These are phyloP conservation scores for Tribolium freemani DNA, from an alignment of 2,888 invertebrate species.

Conservation along the genomic window DNA sequence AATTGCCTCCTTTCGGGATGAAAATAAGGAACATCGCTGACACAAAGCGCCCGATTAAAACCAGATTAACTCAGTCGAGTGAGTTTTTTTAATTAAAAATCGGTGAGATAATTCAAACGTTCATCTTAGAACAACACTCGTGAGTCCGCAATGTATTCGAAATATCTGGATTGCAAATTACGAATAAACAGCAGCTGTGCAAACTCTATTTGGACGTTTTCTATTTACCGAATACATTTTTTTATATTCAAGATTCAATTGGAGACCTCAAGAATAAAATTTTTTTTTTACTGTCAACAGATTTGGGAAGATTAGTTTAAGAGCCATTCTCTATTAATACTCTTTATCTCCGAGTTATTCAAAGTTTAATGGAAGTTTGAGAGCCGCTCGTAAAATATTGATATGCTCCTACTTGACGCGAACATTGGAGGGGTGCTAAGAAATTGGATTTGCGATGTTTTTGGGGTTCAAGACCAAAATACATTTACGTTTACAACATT, in stretches of 20 bases:
- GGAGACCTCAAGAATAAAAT: neutral
- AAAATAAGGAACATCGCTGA: neutral
- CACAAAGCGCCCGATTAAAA: neutral
- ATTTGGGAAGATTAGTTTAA: neutral
- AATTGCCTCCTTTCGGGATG: neutral
- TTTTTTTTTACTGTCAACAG: no score
- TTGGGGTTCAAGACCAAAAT: no score
- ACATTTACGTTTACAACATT: no score
- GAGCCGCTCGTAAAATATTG: neutral
- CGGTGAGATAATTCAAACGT: neutral
- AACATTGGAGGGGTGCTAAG: no score
- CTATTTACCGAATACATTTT: neutral
- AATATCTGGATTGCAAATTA: constrained; percentile 1
- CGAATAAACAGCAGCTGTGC: constrained; percentile 8
- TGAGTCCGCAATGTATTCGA: neutral
- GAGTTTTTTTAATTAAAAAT: neutral
- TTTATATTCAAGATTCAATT: neutral
- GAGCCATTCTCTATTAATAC: neutral
- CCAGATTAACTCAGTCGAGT: neutral
- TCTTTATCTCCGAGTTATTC: neutral
- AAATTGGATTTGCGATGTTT: no score
- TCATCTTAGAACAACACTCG: neutral
- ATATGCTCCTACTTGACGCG: neutral
- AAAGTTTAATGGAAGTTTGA: neutral
- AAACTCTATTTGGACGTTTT: neutral